Percentiles rank a stretch among this genome's conserved stretches.
Conservation (phyloP, 2,113 vertebrate genomes). For the Anguilla rostrata region DNA sequence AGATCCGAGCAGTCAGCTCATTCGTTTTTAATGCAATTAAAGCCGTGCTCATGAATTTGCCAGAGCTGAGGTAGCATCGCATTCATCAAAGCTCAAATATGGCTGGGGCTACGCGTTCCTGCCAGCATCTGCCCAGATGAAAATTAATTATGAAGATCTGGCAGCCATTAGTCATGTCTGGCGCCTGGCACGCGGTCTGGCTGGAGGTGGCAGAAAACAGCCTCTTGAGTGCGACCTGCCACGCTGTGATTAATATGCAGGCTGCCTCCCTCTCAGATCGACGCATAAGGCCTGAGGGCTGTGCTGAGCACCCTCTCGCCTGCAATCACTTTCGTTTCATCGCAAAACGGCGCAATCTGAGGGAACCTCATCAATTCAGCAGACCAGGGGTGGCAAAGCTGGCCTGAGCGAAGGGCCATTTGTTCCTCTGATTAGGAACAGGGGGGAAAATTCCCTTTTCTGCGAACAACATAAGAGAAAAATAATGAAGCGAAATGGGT, state of each 20-base stretch:
- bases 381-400: conserved; percentile 22
- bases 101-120: background rate
- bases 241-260: conserved; percentile 69
- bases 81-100: conserved; percentile 46
- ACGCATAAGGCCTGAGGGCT: conserved; percentile 40
- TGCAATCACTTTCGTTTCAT: conserved; percentile 65
- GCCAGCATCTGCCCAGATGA: conserved; percentile 15
- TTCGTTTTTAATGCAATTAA: background rate
- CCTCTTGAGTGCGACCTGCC: conserved; percentile 49
- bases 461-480: background rate
- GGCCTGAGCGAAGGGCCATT: background rate
- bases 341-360: conserved; percentile 56
- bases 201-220: conserved; percentile 70
- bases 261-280: conserved; percentile 34
- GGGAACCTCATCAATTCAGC: conserved; percentile 69
- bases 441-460: background rate
- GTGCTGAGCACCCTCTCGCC: conserved; percentile 63
- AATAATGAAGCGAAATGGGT: background rate
- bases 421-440: background rate
- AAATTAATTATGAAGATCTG: conserved; percentile 56
- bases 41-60: conserved; percentile 45
- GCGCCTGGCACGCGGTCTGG: conserved; percentile 34
- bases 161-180: conserved; percentile 6
- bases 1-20: background rate
- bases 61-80: conserved; percentile 38